Percentiles rank a stretch among this genome's conserved stretches.
Evolutionary conservation across 2,797 vertebrate genomes (phyloP).

Genomic region (Pachyuromys duprasi): DNA sequence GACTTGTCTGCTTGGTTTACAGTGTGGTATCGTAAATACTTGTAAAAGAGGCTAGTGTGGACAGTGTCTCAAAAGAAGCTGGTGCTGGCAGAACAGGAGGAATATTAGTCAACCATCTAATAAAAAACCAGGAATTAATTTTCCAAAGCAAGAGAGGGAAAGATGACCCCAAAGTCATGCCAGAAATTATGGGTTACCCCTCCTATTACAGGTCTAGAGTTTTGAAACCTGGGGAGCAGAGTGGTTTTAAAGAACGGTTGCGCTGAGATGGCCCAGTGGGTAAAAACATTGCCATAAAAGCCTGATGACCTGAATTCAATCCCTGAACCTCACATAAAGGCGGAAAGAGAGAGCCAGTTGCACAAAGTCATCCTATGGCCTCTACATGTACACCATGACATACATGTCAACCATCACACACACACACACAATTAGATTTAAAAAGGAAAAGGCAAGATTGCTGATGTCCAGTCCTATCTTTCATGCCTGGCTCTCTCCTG

Average conservation of each 20-base stretch:
- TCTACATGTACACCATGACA: too few relatives aligned
- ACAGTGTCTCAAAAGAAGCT: not conserved
- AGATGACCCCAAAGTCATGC: not conserved
- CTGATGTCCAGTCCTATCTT: not conserved
- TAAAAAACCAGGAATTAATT: not conserved
- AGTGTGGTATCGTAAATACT: too few relatives aligned
- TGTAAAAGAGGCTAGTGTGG: not conserved
- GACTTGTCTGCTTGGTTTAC: too few relatives aligned
- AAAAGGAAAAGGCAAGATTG: not conserved
- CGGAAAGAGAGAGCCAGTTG: not conserved
- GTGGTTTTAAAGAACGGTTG: not conserved
- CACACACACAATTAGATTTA: not conserved
- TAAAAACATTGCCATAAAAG: not conserved
- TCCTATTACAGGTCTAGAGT: not conserved
- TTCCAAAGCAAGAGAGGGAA: not conserved
- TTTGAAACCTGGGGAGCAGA: not conserved
- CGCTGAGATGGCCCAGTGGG: not conserved
- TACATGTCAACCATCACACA: not conserved
- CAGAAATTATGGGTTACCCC: not conserved
- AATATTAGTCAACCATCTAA: not conserved
- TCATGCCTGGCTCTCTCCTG: not conserved
- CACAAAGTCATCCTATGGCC: not conserved
- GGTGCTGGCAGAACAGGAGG: too few relatives aligned
- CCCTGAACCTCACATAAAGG: not conserved
- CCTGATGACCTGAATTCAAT: not conserved